Evolutionary conservation across 2,797 vertebrate species (phyloP).

Genomic region (Sebastes trivittatus): DNA sequence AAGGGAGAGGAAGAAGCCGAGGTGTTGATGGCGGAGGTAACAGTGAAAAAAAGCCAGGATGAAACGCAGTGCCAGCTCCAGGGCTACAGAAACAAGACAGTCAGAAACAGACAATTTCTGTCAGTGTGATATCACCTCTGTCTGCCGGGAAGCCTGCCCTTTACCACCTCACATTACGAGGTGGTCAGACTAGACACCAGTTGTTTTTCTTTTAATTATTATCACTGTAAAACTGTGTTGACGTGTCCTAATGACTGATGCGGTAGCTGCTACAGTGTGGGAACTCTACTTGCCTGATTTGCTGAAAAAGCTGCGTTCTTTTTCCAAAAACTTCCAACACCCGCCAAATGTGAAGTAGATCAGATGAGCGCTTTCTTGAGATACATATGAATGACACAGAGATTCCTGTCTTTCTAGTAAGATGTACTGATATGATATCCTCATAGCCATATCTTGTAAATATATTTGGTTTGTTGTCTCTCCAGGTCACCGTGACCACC

Average conservation of each 20-base stretch:
- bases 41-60: constrained; percentile 58
- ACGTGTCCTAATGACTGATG: background rate
- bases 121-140: constrained; percentile 50
- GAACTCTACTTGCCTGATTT: background rate
- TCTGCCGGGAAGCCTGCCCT: constrained; percentile 35
- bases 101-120: constrained; percentile 51
- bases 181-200: constrained; percentile 28
- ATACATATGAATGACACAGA: too few species aligned
- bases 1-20: constrained; percentile 61
- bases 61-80: constrained; percentile 35
- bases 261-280: background rate
- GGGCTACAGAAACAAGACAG: constrained; percentile 39
- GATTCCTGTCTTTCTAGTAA: too few species aligned
- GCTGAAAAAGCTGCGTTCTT: background rate
- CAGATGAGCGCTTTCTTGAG: too few species aligned
- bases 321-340: background rate
- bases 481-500: constrained; percentile 86
- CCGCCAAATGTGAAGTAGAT: too few species aligned
- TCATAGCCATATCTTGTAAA: background rate
- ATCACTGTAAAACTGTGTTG: constrained; percentile 28
- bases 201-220: constrained; percentile 24
- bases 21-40: constrained; percentile 76
- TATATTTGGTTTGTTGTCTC: constrained; percentile 60
- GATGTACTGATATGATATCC: background rate
- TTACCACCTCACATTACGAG: constrained; percentile 35